A percentile compares a stretch with the other conserved stretches of the same genome.
Evolutionary conservation across 1,140 invertebrate species (phyloP).

Genomic region (Drosophila grimshawi): DNA sequence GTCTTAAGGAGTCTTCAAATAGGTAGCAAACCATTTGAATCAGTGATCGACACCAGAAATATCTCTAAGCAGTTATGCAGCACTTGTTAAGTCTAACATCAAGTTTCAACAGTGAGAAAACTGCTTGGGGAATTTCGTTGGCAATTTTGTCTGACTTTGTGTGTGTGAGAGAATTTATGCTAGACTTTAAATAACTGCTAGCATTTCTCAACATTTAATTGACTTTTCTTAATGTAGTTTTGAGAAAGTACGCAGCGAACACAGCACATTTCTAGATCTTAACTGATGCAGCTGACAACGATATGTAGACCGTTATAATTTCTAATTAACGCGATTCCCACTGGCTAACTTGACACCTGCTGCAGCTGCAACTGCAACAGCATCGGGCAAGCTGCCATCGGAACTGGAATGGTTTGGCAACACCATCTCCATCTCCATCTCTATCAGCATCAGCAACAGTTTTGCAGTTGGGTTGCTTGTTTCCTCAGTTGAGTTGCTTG

Average conservation of each 20-base stretch:
- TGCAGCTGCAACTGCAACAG: slow-evolving; percentile 18
- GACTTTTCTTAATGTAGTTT: neutral
- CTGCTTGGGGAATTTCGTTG: too few species aligned
- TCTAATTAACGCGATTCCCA: slow-evolving; percentile 62
- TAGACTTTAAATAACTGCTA: neutral
- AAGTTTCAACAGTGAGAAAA: neutral
- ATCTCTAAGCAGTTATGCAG: too few species aligned
- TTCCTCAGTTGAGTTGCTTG: too few species aligned
- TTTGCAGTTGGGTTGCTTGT: neutral
- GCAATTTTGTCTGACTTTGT: too few species aligned
- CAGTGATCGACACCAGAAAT: too few species aligned
- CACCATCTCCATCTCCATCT: neutral
- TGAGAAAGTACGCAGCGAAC: slow-evolving; percentile 3
- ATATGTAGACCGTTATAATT: slow-evolving; percentile 54
- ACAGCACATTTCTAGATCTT: slow-evolving; percentile 17
- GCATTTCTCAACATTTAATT: neutral
- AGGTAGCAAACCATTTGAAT: too few species aligned
- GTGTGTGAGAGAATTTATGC: neutral
- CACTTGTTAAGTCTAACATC: too few species aligned
- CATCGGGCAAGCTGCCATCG: slow-evolving; percentile 9
- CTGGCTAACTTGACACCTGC: slow-evolving; percentile 44
- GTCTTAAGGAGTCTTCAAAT: too few species aligned
- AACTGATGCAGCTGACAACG: slow-evolving; percentile 38
- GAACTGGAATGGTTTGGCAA: slow-evolving; percentile 22
- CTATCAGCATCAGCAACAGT: too few species aligned